phyloP scores from a whole-genome alignment of 2,113 vertebrate genomes.

The Hyperopisus bebe region DNA sequence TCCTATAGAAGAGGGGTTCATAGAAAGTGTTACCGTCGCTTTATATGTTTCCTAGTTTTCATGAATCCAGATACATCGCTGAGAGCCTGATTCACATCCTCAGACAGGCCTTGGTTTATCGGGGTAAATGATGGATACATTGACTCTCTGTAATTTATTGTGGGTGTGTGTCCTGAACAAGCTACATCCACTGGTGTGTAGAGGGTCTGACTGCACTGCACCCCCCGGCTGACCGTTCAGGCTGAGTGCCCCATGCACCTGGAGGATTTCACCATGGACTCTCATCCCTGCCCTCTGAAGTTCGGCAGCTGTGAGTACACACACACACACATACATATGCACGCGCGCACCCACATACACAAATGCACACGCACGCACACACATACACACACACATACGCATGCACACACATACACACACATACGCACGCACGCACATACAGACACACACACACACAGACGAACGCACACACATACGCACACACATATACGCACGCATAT shows the following conservation, averaged over 20 bases:
- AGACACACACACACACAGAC: too few species aligned
- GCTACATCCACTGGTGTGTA: not conserved
- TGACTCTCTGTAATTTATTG: not conserved
- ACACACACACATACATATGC: constrained; percentile 15
- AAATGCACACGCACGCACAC: not conserved
- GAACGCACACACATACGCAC: not conserved
- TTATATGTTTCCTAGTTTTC: not conserved
- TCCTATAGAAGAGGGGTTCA: not conserved
- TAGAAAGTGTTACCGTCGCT: not conserved
- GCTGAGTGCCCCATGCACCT: not conserved
- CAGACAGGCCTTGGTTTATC: not conserved
- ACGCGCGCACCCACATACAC: not conserved
- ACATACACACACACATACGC: constrained; percentile 3
- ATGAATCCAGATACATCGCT: not conserved
- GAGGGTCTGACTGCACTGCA: not conserved
- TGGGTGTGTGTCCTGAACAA: not conserved
- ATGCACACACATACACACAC: not conserved
- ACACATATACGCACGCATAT: not conserved
- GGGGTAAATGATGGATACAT: not conserved
- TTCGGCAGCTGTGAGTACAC: not conserved
- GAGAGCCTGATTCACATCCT: not conserved
- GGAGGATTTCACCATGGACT: not conserved
- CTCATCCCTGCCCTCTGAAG: not conserved
- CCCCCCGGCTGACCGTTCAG: not conserved
- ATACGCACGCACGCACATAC: not conserved